Evolutionary conservation across 2,797 vertebrate genomes (phyloP).

Genomic region (Chaetodon trifasciatus): DNA sequence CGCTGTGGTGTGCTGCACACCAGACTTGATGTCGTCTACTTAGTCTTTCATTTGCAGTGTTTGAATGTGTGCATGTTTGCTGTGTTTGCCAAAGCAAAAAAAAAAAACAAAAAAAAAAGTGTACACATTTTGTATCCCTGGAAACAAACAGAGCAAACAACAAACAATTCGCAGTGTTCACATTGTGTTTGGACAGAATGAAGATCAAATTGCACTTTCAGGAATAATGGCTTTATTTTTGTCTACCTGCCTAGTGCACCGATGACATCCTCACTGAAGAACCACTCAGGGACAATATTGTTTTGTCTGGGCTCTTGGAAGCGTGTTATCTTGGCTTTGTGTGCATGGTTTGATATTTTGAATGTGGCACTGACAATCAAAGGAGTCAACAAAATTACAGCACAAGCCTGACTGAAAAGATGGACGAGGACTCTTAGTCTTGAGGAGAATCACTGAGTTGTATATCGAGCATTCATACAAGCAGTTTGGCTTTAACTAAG

Average conservation of each 20-base stretch:
- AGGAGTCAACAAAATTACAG: slow-evolving; percentile 2
- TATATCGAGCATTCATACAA: background rate
- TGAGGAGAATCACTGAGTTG: background rate
- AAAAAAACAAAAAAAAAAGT: background rate
- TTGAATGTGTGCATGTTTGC: slow-evolving; percentile 7
- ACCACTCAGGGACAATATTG: background rate
- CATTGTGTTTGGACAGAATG: slow-evolving; percentile 11
- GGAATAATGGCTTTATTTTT: slow-evolving; percentile 26
- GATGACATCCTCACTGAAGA: slow-evolving; percentile 1
- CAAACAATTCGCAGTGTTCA: background rate
- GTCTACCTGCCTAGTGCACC: background rate
- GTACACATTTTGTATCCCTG: slow-evolving; percentile 12
- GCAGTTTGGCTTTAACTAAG: background rate
- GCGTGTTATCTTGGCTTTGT: background rate
- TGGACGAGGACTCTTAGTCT: too few relatives aligned
- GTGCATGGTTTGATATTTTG: background rate
- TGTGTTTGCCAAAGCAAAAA: background rate
- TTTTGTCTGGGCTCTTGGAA: background rate
- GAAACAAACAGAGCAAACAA: slow-evolving; percentile 25
- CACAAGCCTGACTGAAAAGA: background rate
- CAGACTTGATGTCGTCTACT: background rate
- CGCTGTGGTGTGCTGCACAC: slow-evolving; percentile 1
- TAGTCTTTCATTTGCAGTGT: slow-evolving; percentile 7
- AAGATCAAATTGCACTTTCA: slow-evolving; percentile 22
- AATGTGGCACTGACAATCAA: background rate